These are phyloP conservation scores for Medauroidea extradentata DNA, from an alignment of 1,140 invertebrate genomes.

Conservation along the genomic window DNA sequence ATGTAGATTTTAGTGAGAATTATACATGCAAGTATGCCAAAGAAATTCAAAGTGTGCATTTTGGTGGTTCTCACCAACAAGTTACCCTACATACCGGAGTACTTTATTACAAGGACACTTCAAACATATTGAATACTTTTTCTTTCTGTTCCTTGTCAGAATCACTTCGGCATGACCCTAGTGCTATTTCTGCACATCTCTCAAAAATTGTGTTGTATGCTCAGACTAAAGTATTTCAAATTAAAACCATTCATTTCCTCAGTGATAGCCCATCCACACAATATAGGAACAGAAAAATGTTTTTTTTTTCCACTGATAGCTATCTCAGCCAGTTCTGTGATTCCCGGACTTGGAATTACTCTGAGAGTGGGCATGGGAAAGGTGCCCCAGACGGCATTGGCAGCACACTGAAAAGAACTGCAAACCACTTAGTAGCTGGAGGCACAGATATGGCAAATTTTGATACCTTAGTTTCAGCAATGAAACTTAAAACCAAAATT, in stretches of 20 bases:
- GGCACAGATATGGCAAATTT: slow-evolving; percentile 13
- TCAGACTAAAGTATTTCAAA: neutral
- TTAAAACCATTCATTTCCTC: neutral
- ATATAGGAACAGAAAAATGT: slow-evolving; percentile 5
- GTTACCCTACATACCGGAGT: slow-evolving; percentile 1
- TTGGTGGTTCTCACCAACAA: slow-evolving; percentile 10
- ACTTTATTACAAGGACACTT: neutral
- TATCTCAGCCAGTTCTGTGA: too few relatives aligned
- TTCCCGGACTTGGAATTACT: slow-evolving; percentile 33
- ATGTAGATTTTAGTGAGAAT: too few relatives aligned
- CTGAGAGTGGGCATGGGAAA: slow-evolving; percentile 34
- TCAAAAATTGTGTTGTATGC: too few relatives aligned
- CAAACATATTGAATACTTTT: too few relatives aligned
- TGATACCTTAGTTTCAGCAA: too few relatives aligned
- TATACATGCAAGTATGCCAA: neutral
- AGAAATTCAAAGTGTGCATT: slow-evolving; percentile 12
- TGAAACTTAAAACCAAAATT: too few relatives aligned
- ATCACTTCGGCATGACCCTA: too few relatives aligned
- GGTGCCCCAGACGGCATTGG: slow-evolving; percentile 39
- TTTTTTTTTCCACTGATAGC: neutral
- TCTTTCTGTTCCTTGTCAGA: too few relatives aligned
- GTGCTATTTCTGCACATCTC: too few relatives aligned
- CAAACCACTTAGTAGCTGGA: slow-evolving; percentile 24
- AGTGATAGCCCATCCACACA: neutral
- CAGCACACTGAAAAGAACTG: slow-evolving; percentile 39